Evolutionary conservation across 2,113 vertebrate species (phyloP), one percentile per base, ranked within the genome.

Genomic region (Sprattus sprattus): DNA sequence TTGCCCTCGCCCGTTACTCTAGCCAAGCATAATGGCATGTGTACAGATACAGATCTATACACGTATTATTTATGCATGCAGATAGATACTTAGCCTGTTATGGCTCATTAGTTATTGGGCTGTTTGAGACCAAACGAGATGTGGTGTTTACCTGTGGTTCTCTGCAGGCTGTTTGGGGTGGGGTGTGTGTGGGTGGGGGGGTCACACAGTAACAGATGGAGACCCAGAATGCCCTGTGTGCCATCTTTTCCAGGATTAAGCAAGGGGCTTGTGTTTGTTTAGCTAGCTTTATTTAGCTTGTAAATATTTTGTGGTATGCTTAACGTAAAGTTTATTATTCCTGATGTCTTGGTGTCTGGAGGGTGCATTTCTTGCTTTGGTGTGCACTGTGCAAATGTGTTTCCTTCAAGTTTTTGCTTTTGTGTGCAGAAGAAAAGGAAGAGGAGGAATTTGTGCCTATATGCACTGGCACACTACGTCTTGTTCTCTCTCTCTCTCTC

Each of bases 371-470:
- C 71, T 78, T 67, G 64, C 64, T 25, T 67, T 67, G 10, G 64
- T 67, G 64, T 28, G 25, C 64, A 28, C 64, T 39, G 71, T 78
- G 71, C 71, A 78, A 32, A 78, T 78, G 54, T 39, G 71, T 67
- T 28, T n/a, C 64, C 25, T 67, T 28, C 22, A 28, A 28, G n/a
- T 28, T 25, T 67, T 10, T 67, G 64, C 64, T 25, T 67, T 28
- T 67, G 25, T 67, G 54, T 60, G 54, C n/a, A 13, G 64, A 28
- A 39, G 71, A 78, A 78, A 78, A 39, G 71, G 71, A 39, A 78
- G 28, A 32, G 71, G 71, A 78, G 71, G 28, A 13, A 44, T 39
- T 28, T 78, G 71, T 78, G 8, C 28, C 3, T 39, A 44, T 78
- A 78, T 39, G 32, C 71, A 39, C 71, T 78, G 25, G 71, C 28